Conservation (phyloP, 2,888 invertebrate genomes). For the Pterostichus niger region DNA sequence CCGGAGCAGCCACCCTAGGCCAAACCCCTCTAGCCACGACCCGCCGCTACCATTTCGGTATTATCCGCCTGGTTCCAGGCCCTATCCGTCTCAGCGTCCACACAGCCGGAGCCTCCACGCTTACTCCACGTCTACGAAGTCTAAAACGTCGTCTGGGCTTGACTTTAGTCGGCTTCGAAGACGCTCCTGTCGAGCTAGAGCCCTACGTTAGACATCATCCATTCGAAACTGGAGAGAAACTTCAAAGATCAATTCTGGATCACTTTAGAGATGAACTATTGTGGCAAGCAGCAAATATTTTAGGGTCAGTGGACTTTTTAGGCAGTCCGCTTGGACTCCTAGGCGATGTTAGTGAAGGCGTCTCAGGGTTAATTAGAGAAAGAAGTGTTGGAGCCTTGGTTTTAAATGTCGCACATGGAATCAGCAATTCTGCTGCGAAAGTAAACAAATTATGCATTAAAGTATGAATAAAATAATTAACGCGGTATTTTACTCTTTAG, state of each 20-base stretch:
- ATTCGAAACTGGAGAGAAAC: slow-evolving; percentile 93
- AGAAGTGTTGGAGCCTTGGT: slow-evolving; percentile 95
- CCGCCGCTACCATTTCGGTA: slow-evolving; percentile 54
- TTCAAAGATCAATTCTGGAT: slow-evolving; percentile 88
- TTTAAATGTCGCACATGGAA: slow-evolving; percentile 97
- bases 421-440: slow-evolving; percentile 98
- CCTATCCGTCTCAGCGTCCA: slow-evolving; percentile 93
- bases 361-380: slow-evolving; percentile 94
- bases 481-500: not conserved
- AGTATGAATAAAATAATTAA: no score
- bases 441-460: no score
- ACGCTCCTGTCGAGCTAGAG: slow-evolving; percentile 95
- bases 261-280: slow-evolving; percentile 95
- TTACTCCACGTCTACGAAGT: slow-evolving; percentile 86
- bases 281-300: slow-evolving; percentile 96
- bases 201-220: slow-evolving; percentile 92
- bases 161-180: slow-evolving; percentile 96
- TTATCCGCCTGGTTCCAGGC: slow-evolving; percentile 72
- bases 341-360: slow-evolving; percentile 97
- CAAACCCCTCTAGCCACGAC: not conserved
- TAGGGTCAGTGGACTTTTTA: slow-evolving; percentile 98
- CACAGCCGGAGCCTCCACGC: slow-evolving; percentile 90
- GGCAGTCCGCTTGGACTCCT: slow-evolving; percentile 98
- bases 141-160: slow-evolving; percentile 93
- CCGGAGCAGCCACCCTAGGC: slow-evolving; percentile 17